A percentile compares a stretch with the other conserved stretches of the same genome.
phyloP scores from a whole-genome alignment of 2,113 vertebrate genomes.

The Lethenteron camtschaticum region DNA sequence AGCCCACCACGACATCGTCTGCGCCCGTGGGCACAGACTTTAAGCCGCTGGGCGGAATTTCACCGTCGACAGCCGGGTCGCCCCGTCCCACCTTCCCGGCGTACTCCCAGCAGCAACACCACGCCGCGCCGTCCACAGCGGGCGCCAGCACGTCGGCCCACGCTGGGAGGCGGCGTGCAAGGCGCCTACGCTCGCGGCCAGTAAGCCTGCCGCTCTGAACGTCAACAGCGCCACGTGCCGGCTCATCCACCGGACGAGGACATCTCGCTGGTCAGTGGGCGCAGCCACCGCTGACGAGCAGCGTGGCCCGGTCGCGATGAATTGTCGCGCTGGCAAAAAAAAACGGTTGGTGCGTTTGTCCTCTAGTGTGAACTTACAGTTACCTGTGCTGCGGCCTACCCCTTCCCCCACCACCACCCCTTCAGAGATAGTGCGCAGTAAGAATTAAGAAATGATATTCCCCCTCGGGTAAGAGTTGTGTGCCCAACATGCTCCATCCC shows the following conservation, averaged over 20 bases:
- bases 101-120: constrained; percentile 69
- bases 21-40: constrained; percentile 58
- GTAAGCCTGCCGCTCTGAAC: constrained; percentile 91
- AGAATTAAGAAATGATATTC: background rate
- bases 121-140: constrained; percentile 43
- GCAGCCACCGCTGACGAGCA: too few species aligned
- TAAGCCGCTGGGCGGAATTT: constrained; percentile 50
- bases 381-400: too few species aligned
- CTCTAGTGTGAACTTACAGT: too few species aligned
- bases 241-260: constrained; percentile 99
- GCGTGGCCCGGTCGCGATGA: too few species aligned
- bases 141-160: background rate
- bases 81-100: constrained; percentile 96
- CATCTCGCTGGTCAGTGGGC: constrained; percentile 93
- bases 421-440: too few species aligned
- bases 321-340: too few species aligned
- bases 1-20: constrained; percentile 16
- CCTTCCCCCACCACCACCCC: too few species aligned
- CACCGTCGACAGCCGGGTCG: constrained; percentile 44
- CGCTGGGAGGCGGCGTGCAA: background rate
- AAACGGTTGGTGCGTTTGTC: too few species aligned
- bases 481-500: background rate
- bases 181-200: constrained; percentile 52
- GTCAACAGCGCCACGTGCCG: constrained; percentile 99
- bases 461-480: background rate